Percentiles rank a stretch among this genome's conserved stretches.
These are phyloP conservation scores for Limenitis camilla DNA, from an alignment of 2,888 invertebrate species.

Conservation along the genomic window DNA sequence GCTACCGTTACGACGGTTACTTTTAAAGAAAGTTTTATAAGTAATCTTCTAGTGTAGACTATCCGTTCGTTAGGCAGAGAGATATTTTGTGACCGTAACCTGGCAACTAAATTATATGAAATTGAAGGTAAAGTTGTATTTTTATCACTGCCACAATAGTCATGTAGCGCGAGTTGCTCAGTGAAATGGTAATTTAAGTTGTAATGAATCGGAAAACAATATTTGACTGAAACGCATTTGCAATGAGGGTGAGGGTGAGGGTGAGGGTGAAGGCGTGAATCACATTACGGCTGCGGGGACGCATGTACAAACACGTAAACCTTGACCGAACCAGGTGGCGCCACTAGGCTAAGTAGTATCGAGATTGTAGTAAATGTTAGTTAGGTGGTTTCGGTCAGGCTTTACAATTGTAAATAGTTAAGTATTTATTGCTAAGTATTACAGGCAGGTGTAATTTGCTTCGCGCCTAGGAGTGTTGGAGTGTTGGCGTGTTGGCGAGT, in stretches of 20 bases:
- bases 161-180: conserved; percentile 37
- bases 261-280: conserved; percentile 53
- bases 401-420: conserved; percentile 55
- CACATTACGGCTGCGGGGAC: conserved; percentile 55
- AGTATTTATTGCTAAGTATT: conserved; percentile 65
- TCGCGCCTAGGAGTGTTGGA: conserved; percentile 50
- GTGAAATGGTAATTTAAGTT: conserved; percentile 28
- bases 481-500: conserved; percentile 30
- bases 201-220: conserved; percentile 19
- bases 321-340: conserved; percentile 19
- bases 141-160: conserved; percentile 68
- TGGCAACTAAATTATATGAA: conserved; percentile 41
- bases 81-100: conserved; percentile 56
- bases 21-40: conserved; percentile 20
- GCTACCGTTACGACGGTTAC: conserved; percentile 23
- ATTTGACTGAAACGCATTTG: conserved; percentile 15
- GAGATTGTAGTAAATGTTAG: conserved; percentile 28
- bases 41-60: conserved; percentile 32
- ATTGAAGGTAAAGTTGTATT: conserved; percentile 48
- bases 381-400: conserved; percentile 26
- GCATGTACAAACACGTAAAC: conserved; percentile 22
- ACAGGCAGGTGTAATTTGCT: conserved; percentile 53
- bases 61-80: conserved; percentile 47
- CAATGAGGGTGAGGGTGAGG: conserved; percentile 1
- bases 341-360: conserved; percentile 16